A percentile compares a stretch with the other conserved stretches of the same genome.
Evolutionary conservation across 2,888 invertebrate species (phyloP).

Genomic region (Eurytoma adleriae): DNA sequence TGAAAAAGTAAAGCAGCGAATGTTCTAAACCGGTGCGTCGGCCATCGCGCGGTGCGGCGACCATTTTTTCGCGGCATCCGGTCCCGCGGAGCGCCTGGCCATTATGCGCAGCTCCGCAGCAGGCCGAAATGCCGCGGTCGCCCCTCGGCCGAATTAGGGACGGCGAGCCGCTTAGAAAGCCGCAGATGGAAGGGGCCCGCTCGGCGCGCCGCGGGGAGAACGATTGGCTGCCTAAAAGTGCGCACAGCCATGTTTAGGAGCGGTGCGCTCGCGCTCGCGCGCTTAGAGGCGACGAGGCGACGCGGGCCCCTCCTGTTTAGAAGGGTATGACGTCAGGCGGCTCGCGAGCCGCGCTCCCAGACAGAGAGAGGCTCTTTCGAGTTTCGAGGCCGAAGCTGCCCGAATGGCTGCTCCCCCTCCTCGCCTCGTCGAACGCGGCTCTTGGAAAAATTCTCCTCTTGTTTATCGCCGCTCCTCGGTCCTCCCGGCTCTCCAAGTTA

Average conservation of each 20-base stretch:
- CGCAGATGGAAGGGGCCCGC: not conserved
- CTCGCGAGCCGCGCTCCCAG: constrained; percentile 44
- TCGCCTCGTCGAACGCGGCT: not conserved
- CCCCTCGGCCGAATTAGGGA: constrained; percentile 28
- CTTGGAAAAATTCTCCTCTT: not conserved
- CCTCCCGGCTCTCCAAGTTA: no score
- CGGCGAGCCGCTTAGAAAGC: constrained; percentile 16
- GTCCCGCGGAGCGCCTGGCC: constrained; percentile 10
- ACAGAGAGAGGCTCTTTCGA: constrained; percentile 53
- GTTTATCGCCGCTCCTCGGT: no score
- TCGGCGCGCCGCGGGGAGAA: not conserved
- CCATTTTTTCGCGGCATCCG: constrained; percentile 43
- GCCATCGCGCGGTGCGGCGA: not conserved
- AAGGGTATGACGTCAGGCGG: constrained; percentile 74
- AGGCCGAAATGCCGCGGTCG: not conserved
- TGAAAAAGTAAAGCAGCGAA: no score
- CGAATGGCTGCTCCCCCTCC: constrained; percentile 1
- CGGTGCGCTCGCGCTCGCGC: constrained; percentile 56
- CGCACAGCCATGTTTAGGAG: constrained; percentile 73
- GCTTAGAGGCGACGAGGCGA: not conserved
- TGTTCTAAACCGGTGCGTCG: not conserved
- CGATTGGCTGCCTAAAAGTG: constrained; percentile 74
- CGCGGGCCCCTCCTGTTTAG: constrained; percentile 76
- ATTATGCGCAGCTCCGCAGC: not conserved
- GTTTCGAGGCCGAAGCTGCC: constrained; percentile 52